Evolutionary conservation across 2,797 vertebrate species (phyloP).

Genomic region (Toxotes lorentzi): DNA sequence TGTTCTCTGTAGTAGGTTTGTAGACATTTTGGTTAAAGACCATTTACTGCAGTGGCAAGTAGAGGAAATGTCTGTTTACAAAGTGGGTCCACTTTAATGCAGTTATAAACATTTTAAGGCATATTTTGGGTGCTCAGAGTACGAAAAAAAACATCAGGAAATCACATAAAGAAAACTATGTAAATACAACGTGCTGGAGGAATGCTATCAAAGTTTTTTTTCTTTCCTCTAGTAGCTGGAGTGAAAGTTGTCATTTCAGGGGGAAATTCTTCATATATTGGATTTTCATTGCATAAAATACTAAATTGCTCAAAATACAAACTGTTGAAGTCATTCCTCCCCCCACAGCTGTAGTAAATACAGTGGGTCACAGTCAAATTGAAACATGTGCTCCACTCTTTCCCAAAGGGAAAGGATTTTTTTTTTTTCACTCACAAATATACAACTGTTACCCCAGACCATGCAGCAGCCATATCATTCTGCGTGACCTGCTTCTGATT

Average conservation of each 20-base stretch:
- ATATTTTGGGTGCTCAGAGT: conserved; percentile 33
- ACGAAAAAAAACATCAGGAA: conserved; percentile 32
- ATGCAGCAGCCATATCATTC: conserved; percentile 35
- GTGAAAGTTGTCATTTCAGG: conserved; percentile 33
- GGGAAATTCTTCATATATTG: conserved; percentile 26
- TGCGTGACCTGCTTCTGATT: conserved; percentile 35
- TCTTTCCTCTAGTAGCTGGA: neutral
- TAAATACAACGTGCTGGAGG: conserved; percentile 33
- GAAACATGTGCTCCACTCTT: conserved; percentile 66
- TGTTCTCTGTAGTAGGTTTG: conserved; percentile 58
- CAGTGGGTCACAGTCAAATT: conserved; percentile 65
- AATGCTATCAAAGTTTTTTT: neutral
- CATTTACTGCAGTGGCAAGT: conserved; percentile 59
- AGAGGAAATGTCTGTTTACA: conserved; percentile 76
- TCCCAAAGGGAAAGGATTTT: conserved; percentile 41
- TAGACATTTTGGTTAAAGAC: conserved; percentile 31
- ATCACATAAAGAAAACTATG: conserved; percentile 30
- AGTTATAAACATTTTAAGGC: conserved; percentile 74
- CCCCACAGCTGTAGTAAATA: conserved; percentile 76
- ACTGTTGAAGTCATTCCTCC: conserved; percentile 68
- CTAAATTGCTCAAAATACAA: conserved; percentile 67
- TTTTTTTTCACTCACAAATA: conserved; percentile 47
- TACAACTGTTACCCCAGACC: conserved; percentile 42
- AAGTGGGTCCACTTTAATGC: conserved; percentile 61
- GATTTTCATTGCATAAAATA: conserved; percentile 45